Evolutionary conservation across 2,113 vertebrate genomes (phyloP).

Genomic region (Corythornis cristatus): DNA sequence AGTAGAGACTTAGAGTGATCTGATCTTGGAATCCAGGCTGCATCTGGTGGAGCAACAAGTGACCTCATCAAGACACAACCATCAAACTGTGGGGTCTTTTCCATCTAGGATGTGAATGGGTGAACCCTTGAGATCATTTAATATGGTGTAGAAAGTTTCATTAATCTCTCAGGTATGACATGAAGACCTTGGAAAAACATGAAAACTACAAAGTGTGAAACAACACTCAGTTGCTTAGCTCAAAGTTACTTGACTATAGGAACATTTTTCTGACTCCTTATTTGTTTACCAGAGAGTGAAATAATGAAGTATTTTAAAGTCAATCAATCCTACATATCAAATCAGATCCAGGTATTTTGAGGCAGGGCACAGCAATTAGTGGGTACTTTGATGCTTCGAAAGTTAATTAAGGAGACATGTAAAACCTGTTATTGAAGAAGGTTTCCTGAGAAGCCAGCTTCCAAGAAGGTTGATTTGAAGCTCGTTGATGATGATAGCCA

Average conservation of each 20-base stretch:
- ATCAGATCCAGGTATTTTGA: background rate
- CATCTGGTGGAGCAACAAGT: background rate
- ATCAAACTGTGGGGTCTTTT: background rate
- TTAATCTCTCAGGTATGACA: background rate
- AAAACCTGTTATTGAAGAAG: constrained; percentile 28
- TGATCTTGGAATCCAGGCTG: background rate
- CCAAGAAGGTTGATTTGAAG: background rate
- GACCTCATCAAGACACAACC: background rate
- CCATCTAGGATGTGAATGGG: background rate
- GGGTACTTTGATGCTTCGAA: background rate
- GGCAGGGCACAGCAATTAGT: background rate
- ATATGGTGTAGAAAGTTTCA: background rate
- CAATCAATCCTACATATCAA: background rate
- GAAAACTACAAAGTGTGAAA: background rate
- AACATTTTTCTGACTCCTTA: background rate
- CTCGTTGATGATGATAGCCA: background rate
- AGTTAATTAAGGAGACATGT: background rate
- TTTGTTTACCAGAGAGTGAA: background rate
- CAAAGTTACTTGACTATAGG: background rate
- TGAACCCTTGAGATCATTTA: background rate
- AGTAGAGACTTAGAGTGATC: background rate
- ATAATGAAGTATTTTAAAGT: background rate
- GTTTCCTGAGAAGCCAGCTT: background rate
- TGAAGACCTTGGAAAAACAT: background rate
- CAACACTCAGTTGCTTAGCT: background rate